phyloP scores from a whole-genome alignment of 2,888 invertebrate genomes.

The Heliconius sara region DNA sequence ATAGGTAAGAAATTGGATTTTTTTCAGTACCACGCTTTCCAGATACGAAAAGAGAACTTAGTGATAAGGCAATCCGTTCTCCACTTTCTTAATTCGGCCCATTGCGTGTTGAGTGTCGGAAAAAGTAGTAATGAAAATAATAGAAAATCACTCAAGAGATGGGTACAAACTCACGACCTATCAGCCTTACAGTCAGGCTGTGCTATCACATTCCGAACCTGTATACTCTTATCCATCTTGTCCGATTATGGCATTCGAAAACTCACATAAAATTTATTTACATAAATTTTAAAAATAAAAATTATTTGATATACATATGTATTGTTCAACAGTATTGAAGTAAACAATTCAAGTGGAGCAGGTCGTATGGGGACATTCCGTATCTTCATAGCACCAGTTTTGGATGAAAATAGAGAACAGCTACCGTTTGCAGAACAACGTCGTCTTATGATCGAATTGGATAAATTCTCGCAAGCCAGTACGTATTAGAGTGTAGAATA shows the following conservation, averaged over 20 bases:
- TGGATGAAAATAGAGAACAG: conserved; percentile 85
- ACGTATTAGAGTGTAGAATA: conserved; percentile 59
- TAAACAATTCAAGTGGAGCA: conserved; percentile 82
- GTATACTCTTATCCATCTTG: too few species aligned
- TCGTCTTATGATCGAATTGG: conserved; percentile 87
- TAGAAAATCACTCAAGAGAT: too few species aligned
- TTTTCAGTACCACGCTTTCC: neutral
- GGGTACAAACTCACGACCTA: too few species aligned
- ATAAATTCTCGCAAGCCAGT: conserved; percentile 87
- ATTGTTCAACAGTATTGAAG: conserved; percentile 71
- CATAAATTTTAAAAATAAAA: neutral
- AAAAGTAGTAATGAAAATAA: too few species aligned
- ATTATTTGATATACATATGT: neutral
- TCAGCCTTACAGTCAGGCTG: too few species aligned
- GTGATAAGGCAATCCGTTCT: too few species aligned
- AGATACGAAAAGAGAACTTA: neutral
- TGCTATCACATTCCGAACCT: too few species aligned
- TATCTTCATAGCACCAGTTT: conserved; percentile 88
- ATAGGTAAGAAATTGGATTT: conserved; percentile 69
- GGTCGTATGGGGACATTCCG: conserved; percentile 86
- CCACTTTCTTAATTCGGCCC: too few species aligned
- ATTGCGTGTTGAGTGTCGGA: too few species aligned
- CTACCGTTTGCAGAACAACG: conserved; percentile 86
- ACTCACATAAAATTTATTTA: too few species aligned
- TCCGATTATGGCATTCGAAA: neutral